Base-by-base conservation (phyloP, 2,797 vertebrate genomes). In the Petrocephalus schoutedeni region DNA sequence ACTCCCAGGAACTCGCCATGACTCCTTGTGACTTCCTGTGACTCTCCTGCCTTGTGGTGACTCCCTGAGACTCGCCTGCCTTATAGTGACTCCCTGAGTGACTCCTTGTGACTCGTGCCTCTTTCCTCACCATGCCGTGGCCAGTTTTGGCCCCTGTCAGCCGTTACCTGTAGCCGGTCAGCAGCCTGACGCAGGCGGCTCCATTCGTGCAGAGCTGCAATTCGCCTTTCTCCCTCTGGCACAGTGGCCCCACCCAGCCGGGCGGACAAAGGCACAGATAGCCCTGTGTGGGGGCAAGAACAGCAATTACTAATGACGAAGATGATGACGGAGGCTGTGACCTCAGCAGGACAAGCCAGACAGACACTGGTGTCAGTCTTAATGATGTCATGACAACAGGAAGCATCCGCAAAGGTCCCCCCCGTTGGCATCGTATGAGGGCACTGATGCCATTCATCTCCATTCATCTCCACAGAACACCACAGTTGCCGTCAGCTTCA, bases 161-260 rank as follows among this genome's bases (percentile, higher is more conserved):
- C 59, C 9, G 2, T 28, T 64, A 67, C 97, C 32, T 92, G 93
- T 96, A 97, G 90, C 91, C 87, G 90, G 94, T 93, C 92, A 95
- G 94, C 88, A 97, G 95, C 92, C 97, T 95, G 82, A 53, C 91
- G 90, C 96, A 97, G 90, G 94, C 96, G 89, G 93, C 95, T 49
- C 95, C 96, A 91, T 97, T 97, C 93, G 95, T 93, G 91, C 96
- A 97, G 87, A 96, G 96, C 58, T 95, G 93, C 77, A 94, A 96
- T 84, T 96, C 96, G 91, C 95, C 95, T 87, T 92, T 94, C 93
- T 97, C 95, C 83, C 89, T 92, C 93, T 97, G 95, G 93, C 95
- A 97, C 89, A 96, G 95, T 53, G 91, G 87, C 88, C 95, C 95
- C 94, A 97, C 95, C 97, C 96, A 97, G 87, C 95, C 95, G 4